Conservation (phyloP, 2,797 vertebrate species). For the Manis javanica region DNA sequence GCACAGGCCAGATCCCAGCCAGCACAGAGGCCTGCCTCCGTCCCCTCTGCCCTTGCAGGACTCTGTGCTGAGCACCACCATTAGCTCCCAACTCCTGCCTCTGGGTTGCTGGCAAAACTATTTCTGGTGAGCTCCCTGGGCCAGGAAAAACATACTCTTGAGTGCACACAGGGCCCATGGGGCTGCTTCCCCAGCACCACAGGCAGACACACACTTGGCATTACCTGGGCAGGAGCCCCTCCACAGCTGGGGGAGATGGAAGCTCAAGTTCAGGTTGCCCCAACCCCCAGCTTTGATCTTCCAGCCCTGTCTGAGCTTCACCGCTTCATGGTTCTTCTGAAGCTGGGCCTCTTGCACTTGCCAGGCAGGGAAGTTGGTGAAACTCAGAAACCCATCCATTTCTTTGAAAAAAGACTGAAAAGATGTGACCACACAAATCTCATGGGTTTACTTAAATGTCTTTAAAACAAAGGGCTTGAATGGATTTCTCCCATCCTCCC, state of each 20-base stretch:
- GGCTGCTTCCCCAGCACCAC: neutral
- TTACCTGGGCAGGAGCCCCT: neutral
- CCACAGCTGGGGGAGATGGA: neutral
- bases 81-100: neutral
- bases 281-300: neutral
- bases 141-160: neutral
- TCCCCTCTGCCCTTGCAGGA: neutral
- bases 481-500: neutral
- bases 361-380: neutral
- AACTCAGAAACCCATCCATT: conserved; percentile 3
- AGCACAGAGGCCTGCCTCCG: neutral
- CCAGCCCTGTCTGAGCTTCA: neutral
- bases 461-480: conserved; percentile 63
- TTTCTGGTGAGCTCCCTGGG: neutral
- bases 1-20: neutral
- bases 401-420: conserved; percentile 43
- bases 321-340: neutral
- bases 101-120: neutral
- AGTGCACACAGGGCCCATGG: neutral
- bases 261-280: neutral
- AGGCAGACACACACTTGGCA: neutral
- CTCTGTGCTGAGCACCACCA: neutral
- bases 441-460: conserved; percentile 58
- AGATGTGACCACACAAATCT: conserved; percentile 21
- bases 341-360: neutral